These are phyloP conservation scores for Aerospiza tachiro DNA, from an alignment of 2,797 vertebrate species.

Conservation along the genomic window DNA sequence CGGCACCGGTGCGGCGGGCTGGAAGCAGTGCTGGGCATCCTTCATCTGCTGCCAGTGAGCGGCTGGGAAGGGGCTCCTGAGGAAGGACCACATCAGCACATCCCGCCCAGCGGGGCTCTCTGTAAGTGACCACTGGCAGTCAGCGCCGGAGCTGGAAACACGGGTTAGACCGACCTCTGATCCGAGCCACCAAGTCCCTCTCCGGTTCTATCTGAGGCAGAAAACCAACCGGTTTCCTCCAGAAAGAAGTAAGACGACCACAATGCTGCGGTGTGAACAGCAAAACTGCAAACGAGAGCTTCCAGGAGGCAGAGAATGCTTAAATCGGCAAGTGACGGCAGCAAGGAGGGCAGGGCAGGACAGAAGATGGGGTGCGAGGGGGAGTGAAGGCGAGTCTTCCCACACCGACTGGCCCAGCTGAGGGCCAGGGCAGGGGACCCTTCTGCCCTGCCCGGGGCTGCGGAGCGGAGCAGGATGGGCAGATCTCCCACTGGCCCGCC, in stretches of 20 bases:
- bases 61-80: not conserved
- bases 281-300: not conserved
- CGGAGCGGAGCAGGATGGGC: not conserved
- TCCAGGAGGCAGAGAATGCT: not conserved
- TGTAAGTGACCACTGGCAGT: too few species aligned
- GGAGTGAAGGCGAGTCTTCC: not conserved
- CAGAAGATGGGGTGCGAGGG: not conserved
- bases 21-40: not conserved
- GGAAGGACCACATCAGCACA: not conserved
- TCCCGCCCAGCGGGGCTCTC: not conserved
- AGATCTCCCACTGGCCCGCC: not conserved
- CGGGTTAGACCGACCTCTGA: not conserved
- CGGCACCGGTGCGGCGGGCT: fast-evolving
- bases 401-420: not conserved
- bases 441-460: not conserved
- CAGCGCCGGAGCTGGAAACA: not conserved
- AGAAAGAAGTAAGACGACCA: not conserved
- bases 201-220: not conserved
- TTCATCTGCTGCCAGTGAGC: too few species aligned
- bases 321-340: not conserved
- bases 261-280: not conserved
- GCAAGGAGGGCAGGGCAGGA: not conserved
- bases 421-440: not conserved
- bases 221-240: not conserved
- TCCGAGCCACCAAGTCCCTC: not conserved